Evolutionary conservation across 2,888 invertebrate species (phyloP).

Genomic region (Noctua comes): DNA sequence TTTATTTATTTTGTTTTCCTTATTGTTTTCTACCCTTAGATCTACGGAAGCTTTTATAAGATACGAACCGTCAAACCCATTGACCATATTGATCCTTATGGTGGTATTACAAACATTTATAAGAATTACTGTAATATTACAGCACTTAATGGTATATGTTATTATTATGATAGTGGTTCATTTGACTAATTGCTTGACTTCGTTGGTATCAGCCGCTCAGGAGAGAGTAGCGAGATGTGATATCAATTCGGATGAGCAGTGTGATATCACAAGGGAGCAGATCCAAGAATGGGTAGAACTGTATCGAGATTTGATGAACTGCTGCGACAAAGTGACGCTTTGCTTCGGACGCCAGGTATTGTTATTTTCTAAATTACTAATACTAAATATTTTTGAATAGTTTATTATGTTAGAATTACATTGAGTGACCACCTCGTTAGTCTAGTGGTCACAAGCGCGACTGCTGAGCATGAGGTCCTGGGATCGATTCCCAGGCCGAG

Average conservation of each 20-base stretch:
- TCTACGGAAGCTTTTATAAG: not conserved
- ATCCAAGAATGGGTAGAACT: slow-evolving; percentile 18
- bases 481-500: too few relatives aligned
- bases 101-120: not conserved
- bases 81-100: not conserved
- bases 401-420: not conserved
- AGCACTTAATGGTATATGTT: not conserved
- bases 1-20: not conserved
- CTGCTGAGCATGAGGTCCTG: too few relatives aligned
- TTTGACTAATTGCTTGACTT: not conserved
- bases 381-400: too few relatives aligned
- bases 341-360: slow-evolving; percentile 25
- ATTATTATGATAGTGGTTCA: slow-evolving; percentile 2
- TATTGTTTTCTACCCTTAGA: not conserved
- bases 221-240: not conserved
- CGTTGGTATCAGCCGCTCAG: not conserved
- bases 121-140: not conserved
- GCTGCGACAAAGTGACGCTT: slow-evolving; percentile 8
- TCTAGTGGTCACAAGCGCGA: too few relatives aligned
- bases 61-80: not conserved
- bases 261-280: slow-evolving; percentile 11
- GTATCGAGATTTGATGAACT: slow-evolving; percentile 17
- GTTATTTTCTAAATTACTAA: not conserved
- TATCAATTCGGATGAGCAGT: not conserved
- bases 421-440: too few relatives aligned